phyloP scores from a whole-genome alignment of 2,113 vertebrate species.

The Tachuris rubrigastra region DNA sequence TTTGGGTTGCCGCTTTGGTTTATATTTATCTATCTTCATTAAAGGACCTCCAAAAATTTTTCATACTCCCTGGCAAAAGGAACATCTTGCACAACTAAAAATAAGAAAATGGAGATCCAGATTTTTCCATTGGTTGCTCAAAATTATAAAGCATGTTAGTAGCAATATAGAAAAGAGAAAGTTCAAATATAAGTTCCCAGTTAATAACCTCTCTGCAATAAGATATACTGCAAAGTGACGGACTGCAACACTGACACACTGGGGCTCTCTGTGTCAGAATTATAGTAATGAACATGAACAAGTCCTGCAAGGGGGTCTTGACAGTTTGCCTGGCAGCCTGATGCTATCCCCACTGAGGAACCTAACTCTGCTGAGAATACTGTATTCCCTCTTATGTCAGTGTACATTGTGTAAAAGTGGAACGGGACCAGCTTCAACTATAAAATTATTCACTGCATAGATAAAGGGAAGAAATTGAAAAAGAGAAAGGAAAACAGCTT shows the following conservation, averaged over 20 bases:
- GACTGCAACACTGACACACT: not conserved
- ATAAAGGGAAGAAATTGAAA: not conserved
- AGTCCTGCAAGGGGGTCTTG: not conserved
- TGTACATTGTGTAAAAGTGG: not conserved
- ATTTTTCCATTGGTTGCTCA: not conserved
- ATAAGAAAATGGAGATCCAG: not conserved
- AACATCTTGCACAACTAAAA: not conserved
- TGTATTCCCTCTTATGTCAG: not conserved
- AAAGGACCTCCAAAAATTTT: not conserved
- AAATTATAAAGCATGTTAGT: not conserved
- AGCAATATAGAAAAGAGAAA: not conserved
- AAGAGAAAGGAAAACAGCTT: not conserved
- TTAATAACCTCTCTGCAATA: not conserved
- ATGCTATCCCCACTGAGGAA: rapidly evolving
- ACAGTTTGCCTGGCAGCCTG: not conserved
- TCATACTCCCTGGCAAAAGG: not conserved
- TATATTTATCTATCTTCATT: not conserved
- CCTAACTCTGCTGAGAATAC: not conserved
- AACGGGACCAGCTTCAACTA: not conserved
- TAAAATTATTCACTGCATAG: not conserved
- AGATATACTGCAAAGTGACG: not conserved
- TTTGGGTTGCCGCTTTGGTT: not conserved
- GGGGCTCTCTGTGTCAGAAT: not conserved
- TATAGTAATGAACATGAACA: not conserved
- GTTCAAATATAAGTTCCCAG: not conserved